A percentile compares a stretch with the other conserved stretches of the same genome.
Conservation (phyloP, 2,888 invertebrate genomes). For the Trilocha varians region DNA sequence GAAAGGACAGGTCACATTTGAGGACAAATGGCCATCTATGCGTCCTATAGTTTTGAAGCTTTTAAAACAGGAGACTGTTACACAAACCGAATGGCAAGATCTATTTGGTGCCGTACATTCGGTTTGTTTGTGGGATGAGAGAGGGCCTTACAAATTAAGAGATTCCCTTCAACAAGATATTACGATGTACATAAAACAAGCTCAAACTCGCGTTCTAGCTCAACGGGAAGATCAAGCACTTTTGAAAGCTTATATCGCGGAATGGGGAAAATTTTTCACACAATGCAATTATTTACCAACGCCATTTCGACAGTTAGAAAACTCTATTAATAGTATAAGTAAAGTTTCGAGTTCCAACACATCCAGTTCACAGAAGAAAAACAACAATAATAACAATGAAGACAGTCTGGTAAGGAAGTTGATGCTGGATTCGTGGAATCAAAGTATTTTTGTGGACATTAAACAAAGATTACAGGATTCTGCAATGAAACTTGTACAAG, state of each 20-base stretch:
- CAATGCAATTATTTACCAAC: conserved; percentile 98
- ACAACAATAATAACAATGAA: conserved; percentile 77
- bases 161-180: conserved; percentile 94
- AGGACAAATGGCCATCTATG: conserved; percentile 98
- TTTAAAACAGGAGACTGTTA: conserved; percentile 93
- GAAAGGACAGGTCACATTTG: conserved; percentile 88
- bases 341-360: conserved; percentile 53
- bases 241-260: conserved; percentile 95
- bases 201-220: conserved; percentile 89
- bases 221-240: conserved; percentile 96
- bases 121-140: conserved; percentile 98
- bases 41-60: conserved; percentile 94
- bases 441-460: conserved; percentile 95
- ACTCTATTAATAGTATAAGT: conserved; percentile 78
- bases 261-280: conserved; percentile 98
- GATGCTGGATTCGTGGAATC: conserved; percentile 99
- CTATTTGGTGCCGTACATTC: conserved; percentile 96
- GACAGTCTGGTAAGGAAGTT: conserved; percentile 94
- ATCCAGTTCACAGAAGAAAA: conserved; percentile 61
- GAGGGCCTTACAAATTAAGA: conserved; percentile 89
- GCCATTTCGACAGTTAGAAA: conserved; percentile 94
- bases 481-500: conserved; percentile 97
- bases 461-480: conserved; percentile 94
- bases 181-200: conserved; percentile 93
- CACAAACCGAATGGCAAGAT: conserved; percentile 97